These are phyloP conservation scores for Sycophaga agraensis DNA, from an alignment of 1,140 invertebrate genomes.

Conservation along the genomic window DNA sequence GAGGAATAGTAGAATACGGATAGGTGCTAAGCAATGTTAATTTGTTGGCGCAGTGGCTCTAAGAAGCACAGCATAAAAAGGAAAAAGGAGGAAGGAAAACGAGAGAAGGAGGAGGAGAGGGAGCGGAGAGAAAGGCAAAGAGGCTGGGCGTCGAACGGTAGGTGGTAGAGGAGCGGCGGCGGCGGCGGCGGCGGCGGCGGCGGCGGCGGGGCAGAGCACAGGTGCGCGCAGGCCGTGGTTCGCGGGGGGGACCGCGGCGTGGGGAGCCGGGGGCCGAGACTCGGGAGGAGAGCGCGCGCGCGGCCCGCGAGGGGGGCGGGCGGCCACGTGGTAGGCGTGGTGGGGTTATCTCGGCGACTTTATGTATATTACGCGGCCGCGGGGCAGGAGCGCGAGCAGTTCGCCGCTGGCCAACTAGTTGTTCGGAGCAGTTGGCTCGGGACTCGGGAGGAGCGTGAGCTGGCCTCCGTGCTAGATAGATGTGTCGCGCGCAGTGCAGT, in stretches of 20 bases:
- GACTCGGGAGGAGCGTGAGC: neutral
- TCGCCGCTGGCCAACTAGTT: conserved; percentile 45
- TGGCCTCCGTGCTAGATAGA: too few species aligned
- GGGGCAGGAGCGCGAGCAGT: conserved; percentile 46
- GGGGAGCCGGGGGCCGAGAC: neutral
- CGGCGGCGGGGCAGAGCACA: neutral
- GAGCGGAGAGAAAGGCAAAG: too few species aligned
- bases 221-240: too few species aligned
- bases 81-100: neutral
- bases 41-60: too few species aligned
- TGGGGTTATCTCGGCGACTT: conserved; percentile 47
- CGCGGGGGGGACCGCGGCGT: too few species aligned
- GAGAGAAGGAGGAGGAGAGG: neutral
- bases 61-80: too few species aligned
- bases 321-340: conserved; percentile 32
- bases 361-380: conserved; percentile 49
- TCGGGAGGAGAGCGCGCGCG: neutral
- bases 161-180: neutral
- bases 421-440: neutral
- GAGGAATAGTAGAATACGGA: too few species aligned
- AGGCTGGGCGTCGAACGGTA: too few species aligned
- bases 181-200: too few species aligned
- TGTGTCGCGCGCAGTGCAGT: neutral
- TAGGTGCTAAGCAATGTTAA: too few species aligned
- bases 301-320: neutral